Evolutionary conservation across 2,888 invertebrate genomes (phyloP).

Genomic region (Trilocha varians): DNA sequence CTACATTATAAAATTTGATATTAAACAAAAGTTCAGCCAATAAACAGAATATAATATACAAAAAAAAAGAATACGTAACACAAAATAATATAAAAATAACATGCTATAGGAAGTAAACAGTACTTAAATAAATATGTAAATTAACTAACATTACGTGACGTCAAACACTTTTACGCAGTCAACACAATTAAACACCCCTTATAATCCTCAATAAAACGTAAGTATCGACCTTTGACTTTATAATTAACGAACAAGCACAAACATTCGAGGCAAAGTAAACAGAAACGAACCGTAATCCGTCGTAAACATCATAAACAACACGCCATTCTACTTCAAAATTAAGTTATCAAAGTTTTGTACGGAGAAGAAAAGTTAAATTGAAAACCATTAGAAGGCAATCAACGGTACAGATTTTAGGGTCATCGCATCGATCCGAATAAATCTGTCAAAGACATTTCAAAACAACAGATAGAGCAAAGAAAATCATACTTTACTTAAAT

Average conservation of each 20-base stretch:
- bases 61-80: no score
- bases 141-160: not conserved
- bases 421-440: conserved; percentile 1
- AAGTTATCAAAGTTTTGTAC: conserved; percentile 44
- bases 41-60: no score
- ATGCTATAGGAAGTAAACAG: no score
- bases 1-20: no score
- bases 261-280: not conserved
- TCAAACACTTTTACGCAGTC: conserved; percentile 7
- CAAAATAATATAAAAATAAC: no score
- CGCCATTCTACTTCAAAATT: conserved; percentile 26
- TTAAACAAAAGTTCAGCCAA: no score
- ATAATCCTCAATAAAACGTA: conserved; percentile 11
- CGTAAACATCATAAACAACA: not conserved
- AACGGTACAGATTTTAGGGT: conserved; percentile 4
- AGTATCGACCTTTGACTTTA: not conserved
- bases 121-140: not conserved
- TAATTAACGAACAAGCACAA: not conserved
- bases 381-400: conserved; percentile 55
- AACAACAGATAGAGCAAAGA: no score
- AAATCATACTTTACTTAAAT: no score
- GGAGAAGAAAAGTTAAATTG: conserved; percentile 54
- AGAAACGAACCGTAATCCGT: not conserved
- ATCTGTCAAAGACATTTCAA: no score
- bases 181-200: conserved; percentile 22